Evolutionary conservation across 2,888 invertebrate species (phyloP).

Genomic region (Diachrysia chrysitis): DNA sequence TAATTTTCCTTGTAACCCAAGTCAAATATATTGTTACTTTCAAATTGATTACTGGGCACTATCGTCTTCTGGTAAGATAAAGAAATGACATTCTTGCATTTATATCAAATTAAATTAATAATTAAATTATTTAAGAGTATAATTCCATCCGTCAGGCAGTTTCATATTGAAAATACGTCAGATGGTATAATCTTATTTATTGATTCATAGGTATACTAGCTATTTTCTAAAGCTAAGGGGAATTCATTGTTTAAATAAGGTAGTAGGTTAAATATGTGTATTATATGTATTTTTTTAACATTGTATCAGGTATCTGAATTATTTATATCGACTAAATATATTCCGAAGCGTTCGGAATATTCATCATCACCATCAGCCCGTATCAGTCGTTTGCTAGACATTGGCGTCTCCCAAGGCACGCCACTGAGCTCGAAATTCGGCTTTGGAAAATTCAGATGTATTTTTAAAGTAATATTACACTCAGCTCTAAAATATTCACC

Average conservation of each 20-base stretch:
- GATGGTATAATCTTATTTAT: not conserved
- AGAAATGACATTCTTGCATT: not conserved
- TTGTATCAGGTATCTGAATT: not conserved
- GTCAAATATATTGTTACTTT: not conserved
- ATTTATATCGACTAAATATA: not conserved
- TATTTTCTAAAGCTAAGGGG: too few species aligned
- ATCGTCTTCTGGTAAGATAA: not conserved
- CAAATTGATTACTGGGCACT: conserved; percentile 1
- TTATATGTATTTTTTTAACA: not conserved
- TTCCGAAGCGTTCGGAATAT: too few species aligned
- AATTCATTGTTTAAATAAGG: too few species aligned
- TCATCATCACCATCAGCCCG: too few species aligned
- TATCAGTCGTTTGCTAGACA: too few species aligned
- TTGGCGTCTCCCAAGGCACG: too few species aligned
- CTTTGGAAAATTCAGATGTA: not conserved
- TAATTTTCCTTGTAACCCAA: conserved; percentile 22
- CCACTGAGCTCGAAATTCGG: not conserved
- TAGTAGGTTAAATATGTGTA: too few species aligned
- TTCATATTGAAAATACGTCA: not conserved
- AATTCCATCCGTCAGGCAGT: not conserved
- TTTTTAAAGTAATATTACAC: too few species aligned
- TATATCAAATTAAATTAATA: too few species aligned
- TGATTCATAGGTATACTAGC: not conserved
- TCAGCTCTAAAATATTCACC: not conserved
- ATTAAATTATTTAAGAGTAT: not conserved